These are phyloP conservation scores for Bombyx mandarina DNA, from an alignment of 1,140 invertebrate genomes.

Conservation along the genomic window DNA sequence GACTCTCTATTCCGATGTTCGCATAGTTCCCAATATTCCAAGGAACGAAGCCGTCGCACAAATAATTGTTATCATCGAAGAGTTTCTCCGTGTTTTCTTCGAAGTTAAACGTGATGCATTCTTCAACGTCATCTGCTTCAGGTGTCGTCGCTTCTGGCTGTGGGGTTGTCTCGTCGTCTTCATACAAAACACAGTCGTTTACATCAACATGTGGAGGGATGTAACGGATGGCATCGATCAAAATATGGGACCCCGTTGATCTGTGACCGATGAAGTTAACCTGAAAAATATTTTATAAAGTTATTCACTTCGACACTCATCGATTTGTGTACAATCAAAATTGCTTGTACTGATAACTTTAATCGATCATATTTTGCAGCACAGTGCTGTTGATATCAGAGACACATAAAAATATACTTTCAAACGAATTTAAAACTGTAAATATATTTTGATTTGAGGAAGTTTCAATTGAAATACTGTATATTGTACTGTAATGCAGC, in stretches of 20 bases:
- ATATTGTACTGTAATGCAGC: too few species aligned
- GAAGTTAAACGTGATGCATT: slow-evolving; percentile 11
- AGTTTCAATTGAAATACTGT: too few species aligned
- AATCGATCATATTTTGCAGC: too few species aligned
- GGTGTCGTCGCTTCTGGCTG: slow-evolving; percentile 1
- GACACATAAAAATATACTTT: too few species aligned
- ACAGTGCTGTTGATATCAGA: too few species aligned
- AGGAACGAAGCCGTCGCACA: slow-evolving; percentile 16
- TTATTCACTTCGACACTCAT: too few species aligned
- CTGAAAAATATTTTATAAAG: slow-evolving; percentile 14
- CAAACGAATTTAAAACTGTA: too few species aligned
- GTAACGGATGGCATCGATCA: slow-evolving; percentile 34
- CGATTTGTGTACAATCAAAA: too few species aligned
- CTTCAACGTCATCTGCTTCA: neutral
- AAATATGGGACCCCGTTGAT: slow-evolving; percentile 16
- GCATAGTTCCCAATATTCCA: slow-evolving; percentile 18
- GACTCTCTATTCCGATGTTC: slow-evolving; percentile 8
- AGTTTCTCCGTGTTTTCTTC: slow-evolving; percentile 11
- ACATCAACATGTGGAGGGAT: slow-evolving; percentile 17
- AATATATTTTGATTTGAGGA: too few species aligned
- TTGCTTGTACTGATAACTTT: too few species aligned
- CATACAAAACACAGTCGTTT: slow-evolving; percentile 24
- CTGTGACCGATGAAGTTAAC: slow-evolving; percentile 22
- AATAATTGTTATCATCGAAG: slow-evolving; percentile 8
- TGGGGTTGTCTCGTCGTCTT: slow-evolving; percentile 9